Conservation (phyloP, 2,113 vertebrate species). For the Accipiter cooperii region DNA sequence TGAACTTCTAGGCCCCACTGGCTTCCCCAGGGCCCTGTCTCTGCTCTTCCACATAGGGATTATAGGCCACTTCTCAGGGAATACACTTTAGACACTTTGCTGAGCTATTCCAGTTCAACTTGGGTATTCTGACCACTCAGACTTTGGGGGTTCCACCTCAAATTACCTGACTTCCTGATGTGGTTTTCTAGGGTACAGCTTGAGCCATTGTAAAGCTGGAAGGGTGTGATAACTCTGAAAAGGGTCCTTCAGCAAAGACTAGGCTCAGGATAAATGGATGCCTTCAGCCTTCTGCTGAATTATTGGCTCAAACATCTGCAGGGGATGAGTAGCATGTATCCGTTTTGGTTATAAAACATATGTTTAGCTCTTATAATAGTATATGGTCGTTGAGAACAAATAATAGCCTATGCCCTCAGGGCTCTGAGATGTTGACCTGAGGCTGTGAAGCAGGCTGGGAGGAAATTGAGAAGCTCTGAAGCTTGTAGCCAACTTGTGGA, state of each 20-base stretch:
- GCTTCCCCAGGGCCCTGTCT: not conserved
- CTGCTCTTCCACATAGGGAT: not conserved
- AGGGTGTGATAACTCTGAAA: not conserved
- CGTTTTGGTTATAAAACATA: not conserved
- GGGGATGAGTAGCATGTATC: not conserved
- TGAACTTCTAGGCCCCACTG: not conserved
- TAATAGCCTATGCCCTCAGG: not conserved
- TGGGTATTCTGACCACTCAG: not conserved
- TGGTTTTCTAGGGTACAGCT: not conserved
- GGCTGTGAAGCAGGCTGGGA: not conserved
- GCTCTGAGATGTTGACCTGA: not conserved
- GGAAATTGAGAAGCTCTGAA: not conserved
- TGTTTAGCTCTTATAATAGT: not conserved
- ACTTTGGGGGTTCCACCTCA: not conserved
- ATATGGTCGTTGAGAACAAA: not conserved
- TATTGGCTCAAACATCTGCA: not conserved
- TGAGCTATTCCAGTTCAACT: not conserved
- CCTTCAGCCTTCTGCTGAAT: not conserved
- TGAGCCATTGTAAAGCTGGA: not conserved
- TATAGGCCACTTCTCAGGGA: not conserved
- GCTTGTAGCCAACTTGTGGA: not conserved
- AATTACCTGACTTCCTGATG: not conserved
- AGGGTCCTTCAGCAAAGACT: not conserved
- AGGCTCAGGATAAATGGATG: not conserved
- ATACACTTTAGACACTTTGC: not conserved